Evolutionary conservation across 2,797 vertebrate genomes (phyloP), one percentile per base, ranked within the genome.

Genomic region (Nyctibius grandis): DNA sequence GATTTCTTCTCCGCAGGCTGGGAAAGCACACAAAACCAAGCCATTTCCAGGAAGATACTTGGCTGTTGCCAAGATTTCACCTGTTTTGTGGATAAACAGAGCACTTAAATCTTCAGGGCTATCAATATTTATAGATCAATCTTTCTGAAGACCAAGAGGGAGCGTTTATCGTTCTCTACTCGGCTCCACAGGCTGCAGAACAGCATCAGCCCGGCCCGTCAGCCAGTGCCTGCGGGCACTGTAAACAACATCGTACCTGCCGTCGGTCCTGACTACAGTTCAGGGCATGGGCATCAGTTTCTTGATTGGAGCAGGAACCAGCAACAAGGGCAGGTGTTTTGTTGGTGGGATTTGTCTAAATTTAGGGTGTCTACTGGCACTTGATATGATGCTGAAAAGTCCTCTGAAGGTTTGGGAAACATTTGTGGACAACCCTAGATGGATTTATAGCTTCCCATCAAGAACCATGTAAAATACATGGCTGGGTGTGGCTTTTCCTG

Each of bases 41-140:
- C 67, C 34, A 34, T 59, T 89, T 93, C 60, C 78, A 91, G 91
- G 60, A 88, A 89, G 34, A 20, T 16, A 14, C 38, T 65, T n/a
- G n/a, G 38, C 57, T 69, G 34, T 89, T 93, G 87, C 85, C 74
- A 95, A 87, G 69, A 90, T 89, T 79, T 91, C 81, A 87, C 91
- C 88, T 60, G 44, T 23, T 90, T 76, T 67, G 84, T 87, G 36
- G 85, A 54, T 91, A 94, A 96, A 95, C 64, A 80, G 45, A 75
- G 53, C 86, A 75, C 91, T 92, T 88, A 77, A 92, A 81, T 94
- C 70, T 94, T 91, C 45, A 60, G 77, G 51, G 56, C 91, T 83
- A 88, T 95, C 94, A 85, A 78, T 96, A 95, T 96, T 94, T 95
- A 92, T 94, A 73, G 94, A 90, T 93, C 51, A 83, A 92, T 61